Evolutionary conservation across 2,113 vertebrate genomes (phyloP), one percentile per base, ranked within the genome.

Genomic region (Oreocharis arfaki): DNA sequence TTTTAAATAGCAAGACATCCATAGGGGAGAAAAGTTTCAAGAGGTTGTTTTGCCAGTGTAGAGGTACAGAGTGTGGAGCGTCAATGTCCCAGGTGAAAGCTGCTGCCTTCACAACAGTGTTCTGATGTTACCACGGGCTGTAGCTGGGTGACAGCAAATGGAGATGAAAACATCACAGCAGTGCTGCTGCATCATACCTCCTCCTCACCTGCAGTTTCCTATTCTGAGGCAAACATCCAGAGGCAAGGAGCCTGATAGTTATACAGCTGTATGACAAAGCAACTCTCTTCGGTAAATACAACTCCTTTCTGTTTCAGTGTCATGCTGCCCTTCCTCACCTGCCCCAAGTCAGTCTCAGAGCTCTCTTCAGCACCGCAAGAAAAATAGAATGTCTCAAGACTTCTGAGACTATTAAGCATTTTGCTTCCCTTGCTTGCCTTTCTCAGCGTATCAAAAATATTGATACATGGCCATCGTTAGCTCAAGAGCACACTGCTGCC

Each of bases 261-360:
- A 5, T 0, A 26, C 2, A 5, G 24, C 17, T 46, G 3, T 15
- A 26, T 13, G 1, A 28, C 44, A 59, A 73, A 67, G 23, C 46
- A 84, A 47, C 22, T 10, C 4, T 16, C 15, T 64, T 15, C 6
- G 20, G 2, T 30, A 39, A 20, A 8, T 14, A 32, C 0, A 0
- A 37, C 26, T 9, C 24, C 67, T 33, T 85, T 39, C 41, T 32
- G 19, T 28, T 53, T 33, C 13, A 7, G 13, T 22, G 11, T 13
- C 2, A 0, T 9, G 28, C 28, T 57, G 32, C 8, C 26, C 28
- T 76, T 90, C 50, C 37, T 57, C 26, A 49, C 11, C 15, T 28
- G 13, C 4, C n/a, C 9, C 18, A 61, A 74, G 63, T 26, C 24
- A 33, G 22, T 8, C 20, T 65, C 24, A 16, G 68, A 89, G 23